A percentile compares a stretch with the other conserved stretches of the same genome.
These are phyloP conservation scores for Coremacera marginata DNA, from an alignment of 2,888 invertebrate genomes.

Conservation along the genomic window DNA sequence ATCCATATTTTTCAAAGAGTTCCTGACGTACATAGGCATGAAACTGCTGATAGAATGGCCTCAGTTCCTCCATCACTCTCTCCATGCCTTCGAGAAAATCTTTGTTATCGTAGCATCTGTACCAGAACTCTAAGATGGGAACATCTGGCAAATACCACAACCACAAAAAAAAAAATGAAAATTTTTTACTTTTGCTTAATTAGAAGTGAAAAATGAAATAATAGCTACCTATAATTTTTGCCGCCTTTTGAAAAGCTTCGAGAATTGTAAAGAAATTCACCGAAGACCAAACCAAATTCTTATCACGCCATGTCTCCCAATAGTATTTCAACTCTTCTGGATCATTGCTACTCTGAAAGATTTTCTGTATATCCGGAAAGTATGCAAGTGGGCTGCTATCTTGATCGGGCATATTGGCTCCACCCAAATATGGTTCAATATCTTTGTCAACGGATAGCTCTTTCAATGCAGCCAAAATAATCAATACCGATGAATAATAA, in stretches of 20 bases:
- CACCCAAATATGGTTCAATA: constrained; percentile 69
- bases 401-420: constrained; percentile 60
- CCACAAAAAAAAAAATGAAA: not conserved
- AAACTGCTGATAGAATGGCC: constrained; percentile 82
- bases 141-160: constrained; percentile 47
- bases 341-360: constrained; percentile 60
- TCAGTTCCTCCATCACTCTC: constrained; percentile 67
- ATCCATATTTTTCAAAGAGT: constrained; percentile 79
- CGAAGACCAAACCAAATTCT: constrained; percentile 61
- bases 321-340: constrained; percentile 62
- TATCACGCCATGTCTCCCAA: constrained; percentile 64
- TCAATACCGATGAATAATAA: constrained; percentile 54
- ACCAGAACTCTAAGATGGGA: constrained; percentile 61
- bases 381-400: constrained; percentile 61
- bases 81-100: constrained; percentile 63
- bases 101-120: constrained; percentile 55
- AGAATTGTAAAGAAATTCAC: constrained; percentile 62
- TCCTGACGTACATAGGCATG: constrained; percentile 84
- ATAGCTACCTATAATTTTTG: constrained; percentile 59
- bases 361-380: constrained; percentile 62
- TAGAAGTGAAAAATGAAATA: not conserved
- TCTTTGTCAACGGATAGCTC: constrained; percentile 71
- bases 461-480: constrained; percentile 59
- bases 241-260: constrained; percentile 61
- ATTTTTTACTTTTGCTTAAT: too few species aligned